Evolutionary conservation across 2,113 vertebrate species (phyloP).

Genomic region (Hydropotes inermis): DNA sequence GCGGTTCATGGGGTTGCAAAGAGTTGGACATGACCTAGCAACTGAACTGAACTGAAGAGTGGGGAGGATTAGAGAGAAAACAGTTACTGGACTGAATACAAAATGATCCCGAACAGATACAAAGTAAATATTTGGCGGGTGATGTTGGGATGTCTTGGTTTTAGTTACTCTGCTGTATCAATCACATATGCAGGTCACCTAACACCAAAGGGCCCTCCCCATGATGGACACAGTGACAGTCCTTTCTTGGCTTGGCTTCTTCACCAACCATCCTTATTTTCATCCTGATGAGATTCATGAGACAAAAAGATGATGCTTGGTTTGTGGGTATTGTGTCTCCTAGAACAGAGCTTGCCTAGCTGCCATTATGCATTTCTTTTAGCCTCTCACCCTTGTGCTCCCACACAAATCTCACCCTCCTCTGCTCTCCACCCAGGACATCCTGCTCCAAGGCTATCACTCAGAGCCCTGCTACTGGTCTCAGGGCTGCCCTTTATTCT

Average conservation of each 20-base stretch:
- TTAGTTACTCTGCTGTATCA: background rate
- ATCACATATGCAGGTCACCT: too few relatives aligned
- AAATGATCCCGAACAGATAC: background rate
- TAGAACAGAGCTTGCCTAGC: background rate
- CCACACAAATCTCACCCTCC: background rate
- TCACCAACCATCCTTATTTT: background rate
- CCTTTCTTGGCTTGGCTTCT: background rate
- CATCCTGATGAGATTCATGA: background rate
- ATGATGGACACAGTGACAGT: background rate
- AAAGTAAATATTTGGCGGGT: too few relatives aligned
- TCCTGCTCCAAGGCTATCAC: background rate
- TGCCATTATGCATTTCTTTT: background rate
- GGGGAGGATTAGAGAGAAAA: background rate
- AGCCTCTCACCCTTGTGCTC: background rate
- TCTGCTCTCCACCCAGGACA: background rate
- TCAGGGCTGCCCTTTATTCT: background rate
- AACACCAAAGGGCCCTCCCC: background rate
- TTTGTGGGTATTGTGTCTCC: background rate
- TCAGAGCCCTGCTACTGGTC: background rate
- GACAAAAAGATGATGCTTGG: background rate
- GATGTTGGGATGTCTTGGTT: background rate
- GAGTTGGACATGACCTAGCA: fast-evolving
- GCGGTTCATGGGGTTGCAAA: background rate
- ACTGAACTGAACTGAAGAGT: background rate
- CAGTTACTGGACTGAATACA: background rate